phyloP scores from a whole-genome alignment of 1,140 invertebrate genomes.

The Philopotamus ludificatus region DNA sequence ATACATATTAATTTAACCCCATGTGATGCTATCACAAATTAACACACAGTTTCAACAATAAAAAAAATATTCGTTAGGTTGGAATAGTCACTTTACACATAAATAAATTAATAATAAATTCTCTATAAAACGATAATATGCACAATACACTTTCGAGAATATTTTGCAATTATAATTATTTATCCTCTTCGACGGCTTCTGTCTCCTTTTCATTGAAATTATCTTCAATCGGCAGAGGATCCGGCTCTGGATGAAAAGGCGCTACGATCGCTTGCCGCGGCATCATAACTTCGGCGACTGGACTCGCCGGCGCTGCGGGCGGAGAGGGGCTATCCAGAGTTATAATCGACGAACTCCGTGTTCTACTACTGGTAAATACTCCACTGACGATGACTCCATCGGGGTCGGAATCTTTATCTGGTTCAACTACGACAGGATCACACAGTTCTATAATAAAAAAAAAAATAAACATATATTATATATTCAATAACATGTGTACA shows the following conservation, averaged over 20 bases:
- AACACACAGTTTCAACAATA: no score
- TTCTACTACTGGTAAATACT: conserved; percentile 45
- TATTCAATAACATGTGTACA: not conserved
- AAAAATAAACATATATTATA: not conserved
- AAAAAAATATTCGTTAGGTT: no score
- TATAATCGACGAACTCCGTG: conserved; percentile 55
- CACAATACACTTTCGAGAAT: no score
- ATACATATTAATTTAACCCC: no score
- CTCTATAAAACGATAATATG: no score
- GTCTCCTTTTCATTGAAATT: no score
- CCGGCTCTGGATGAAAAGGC: conserved; percentile 32
- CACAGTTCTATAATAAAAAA: not conserved
- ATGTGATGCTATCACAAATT: no score
- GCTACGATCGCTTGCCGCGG: conserved; percentile 34
- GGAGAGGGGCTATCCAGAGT: conserved; percentile 61
- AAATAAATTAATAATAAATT: no score
- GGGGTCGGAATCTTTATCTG: no score
- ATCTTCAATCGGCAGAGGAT: not conserved
- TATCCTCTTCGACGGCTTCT: no score
- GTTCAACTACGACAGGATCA: not conserved
- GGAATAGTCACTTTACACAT: no score
- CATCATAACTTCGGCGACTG: conserved; percentile 27
- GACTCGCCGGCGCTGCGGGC: conserved; percentile 46
- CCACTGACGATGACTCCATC: conserved; percentile 48
- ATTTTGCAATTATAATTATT: no score